Base-by-base conservation (phyloP, 1,140 invertebrate genomes). In the Brachionus calyciflorus region DNA sequence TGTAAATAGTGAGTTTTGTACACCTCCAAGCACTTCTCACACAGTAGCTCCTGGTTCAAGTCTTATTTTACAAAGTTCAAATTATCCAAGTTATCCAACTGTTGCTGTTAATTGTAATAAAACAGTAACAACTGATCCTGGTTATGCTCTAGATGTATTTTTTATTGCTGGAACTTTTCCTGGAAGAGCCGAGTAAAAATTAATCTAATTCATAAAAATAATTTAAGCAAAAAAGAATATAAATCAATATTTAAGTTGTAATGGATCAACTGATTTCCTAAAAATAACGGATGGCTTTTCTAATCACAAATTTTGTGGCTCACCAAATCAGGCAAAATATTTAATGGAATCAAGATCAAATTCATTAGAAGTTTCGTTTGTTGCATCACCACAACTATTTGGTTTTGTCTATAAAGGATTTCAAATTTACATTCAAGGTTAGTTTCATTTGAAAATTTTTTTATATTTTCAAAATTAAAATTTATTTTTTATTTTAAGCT, bases 71-170 rank as follows among this genome's bases (percentile, higher is more conserved):
- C 69, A 73, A 26, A 73, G 46, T 51, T 9, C 9, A 37, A 55
- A 73, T 51, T 73, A 51, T 73, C 69, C 69, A 3, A 28, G 26
- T 17, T 51, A 73, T 51, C 69, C 69, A 30, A 49, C 46, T 19
- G 40, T 21, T 19, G 2, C 46, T 51, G 12, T 51, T 17, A 37
- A 37, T 51, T 73, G 69, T 51, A n/a, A 2, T 5, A 73, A 73
- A 46, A 73, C n/a, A 10, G 30, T 73, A 26, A 33, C 69, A 19
- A 73, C 69, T 4, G 48, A 73, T 3, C 37, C 69, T 6, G 51
- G 51, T 21, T 73, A 73, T 51, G 69, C 28, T 33, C 17, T 73
- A 41, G 69, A 49, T 37, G 69, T 73, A 0, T 73, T 7, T 49
- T 51, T 73, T 19, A 73, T 49, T 12, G 51, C 46, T 28, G 69